Base-by-base conservation (phyloP, 2,797 vertebrate species). In the Lutjanus argentimaculatus region DNA sequence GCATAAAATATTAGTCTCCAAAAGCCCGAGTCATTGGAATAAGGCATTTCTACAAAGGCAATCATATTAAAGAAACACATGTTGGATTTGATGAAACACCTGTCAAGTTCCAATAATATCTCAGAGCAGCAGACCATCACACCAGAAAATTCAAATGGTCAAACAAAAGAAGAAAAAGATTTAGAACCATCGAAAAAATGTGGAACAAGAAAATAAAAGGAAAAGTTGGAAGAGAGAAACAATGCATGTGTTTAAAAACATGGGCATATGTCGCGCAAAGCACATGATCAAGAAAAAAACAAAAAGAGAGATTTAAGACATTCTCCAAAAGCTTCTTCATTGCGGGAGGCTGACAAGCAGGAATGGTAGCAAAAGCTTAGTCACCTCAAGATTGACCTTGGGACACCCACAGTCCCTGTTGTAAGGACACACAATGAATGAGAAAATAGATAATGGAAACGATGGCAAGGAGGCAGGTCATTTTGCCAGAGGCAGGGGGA, bases 351-450 rank as follows among this genome's bases (percentile, higher is more conserved):
- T 67, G 22, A 9, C 1, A 1, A 53, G 19, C 36, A 57, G 49
- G 75, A 69, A 74, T 7, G 7, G 55, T 59, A 69, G 52, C 57
- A 46, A 55, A 78, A 74, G 30, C 68, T 72, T 61, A 40, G 59
- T 74, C 58, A 71, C 52, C 17, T 19, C 51, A 67, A 75, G 30
- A 36, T 49, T 76, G 75, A 82, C 82, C 76, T 76, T 82, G 67
- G 64, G 57, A 59, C 57, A 36, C 40, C 30, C 64, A 75, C 56
- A 52, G 61, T 82, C 79, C 59, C 59, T 64, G 36, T 25, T 66
- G 73, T 82, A 70, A 78, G 79, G 66, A 85, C 77, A 84, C 58
- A 48, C 55, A 76, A 72, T 63, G 76, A 79, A 88, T 76, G 74
- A 71, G 45, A 62, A 85, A 80, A 78, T n/a, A 70, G 79, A 80